These are phyloP conservation scores for Pandemis corylana DNA, from an alignment of 2,888 invertebrate species.

Conservation along the genomic window DNA sequence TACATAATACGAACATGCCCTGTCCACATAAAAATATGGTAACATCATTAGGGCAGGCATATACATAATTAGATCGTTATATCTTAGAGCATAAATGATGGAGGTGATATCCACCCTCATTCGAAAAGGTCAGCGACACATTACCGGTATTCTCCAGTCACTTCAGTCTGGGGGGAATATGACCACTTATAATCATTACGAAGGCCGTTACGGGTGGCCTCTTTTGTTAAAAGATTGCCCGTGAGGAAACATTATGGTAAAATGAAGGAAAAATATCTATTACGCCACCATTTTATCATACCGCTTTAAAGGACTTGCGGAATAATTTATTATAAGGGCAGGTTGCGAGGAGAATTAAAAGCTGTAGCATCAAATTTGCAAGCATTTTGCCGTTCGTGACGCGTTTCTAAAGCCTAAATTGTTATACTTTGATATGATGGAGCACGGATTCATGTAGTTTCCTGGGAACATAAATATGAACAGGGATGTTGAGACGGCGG, in stretches of 20 bases:
- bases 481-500: background rate
- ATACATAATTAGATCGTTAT: slow-evolving; percentile 11
- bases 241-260: slow-evolving; percentile 41
- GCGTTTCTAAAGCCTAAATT: background rate
- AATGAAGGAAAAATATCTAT: slow-evolving; percentile 40
- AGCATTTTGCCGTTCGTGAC: slow-evolving; percentile 3
- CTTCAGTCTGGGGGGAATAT: slow-evolving; percentile 37
- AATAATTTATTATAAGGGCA: slow-evolving; percentile 39
- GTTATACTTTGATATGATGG: background rate
- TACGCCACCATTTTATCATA: slow-evolving; percentile 32
- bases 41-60: background rate
- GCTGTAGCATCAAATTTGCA: slow-evolving; percentile 29
- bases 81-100: slow-evolving; percentile 27
- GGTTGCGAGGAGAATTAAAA: slow-evolving; percentile 36
- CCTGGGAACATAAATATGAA: background rate
- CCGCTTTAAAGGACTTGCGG: slow-evolving; percentile 26
- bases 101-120: slow-evolving; percentile 31
- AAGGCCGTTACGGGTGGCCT: slow-evolving; percentile 29
- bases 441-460: background rate
- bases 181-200: slow-evolving; percentile 41
- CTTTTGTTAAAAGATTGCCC: slow-evolving; percentile 41
- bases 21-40: background rate
- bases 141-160: slow-evolving; percentile 33
- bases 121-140: slow-evolving; percentile 38
- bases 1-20: background rate